Conservation (phyloP, 2,113 vertebrate species). For the Gallinago jamesoni region DNA sequence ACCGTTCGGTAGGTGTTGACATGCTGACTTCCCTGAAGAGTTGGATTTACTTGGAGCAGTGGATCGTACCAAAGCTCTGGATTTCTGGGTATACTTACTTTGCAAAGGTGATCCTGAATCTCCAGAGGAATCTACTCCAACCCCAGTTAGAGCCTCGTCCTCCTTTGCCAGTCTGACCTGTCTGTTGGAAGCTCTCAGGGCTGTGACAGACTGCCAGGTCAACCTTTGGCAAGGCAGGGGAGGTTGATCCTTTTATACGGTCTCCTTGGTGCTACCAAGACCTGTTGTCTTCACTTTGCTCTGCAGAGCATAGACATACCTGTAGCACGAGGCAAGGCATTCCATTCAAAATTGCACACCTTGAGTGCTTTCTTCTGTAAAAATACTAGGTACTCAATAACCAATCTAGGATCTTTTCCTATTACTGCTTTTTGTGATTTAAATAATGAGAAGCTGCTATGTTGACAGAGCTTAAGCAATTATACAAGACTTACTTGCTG, state of each 20-base stretch:
- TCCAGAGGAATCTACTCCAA: background rate
- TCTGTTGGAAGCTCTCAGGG: background rate
- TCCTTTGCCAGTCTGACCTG: background rate
- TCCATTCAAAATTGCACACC: background rate
- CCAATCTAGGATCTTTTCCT: background rate
- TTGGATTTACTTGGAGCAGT: background rate
- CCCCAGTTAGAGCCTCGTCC: background rate
- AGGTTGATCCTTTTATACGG: background rate
- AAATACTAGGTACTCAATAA: background rate
- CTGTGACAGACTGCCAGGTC: background rate
- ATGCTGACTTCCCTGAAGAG: rapidly evolving
- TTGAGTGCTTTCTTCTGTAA: background rate
- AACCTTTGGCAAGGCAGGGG: background rate
- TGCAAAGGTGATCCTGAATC: background rate
- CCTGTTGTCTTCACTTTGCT: background rate
- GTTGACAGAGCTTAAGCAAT: background rate
- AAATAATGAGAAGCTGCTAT: background rate
- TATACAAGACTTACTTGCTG: background rate
- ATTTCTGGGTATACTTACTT: background rate
- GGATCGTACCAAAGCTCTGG: background rate
- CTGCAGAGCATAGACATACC: background rate
- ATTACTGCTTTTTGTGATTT: background rate
- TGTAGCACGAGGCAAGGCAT: background rate
- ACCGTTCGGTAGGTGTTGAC: conserved; percentile 82
- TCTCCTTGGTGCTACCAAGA: background rate